Percentiles rank a stretch among this genome's conserved stretches.
These are phyloP conservation scores for Bufo gargarizans DNA, from an alignment of 2,113 vertebrate species.

Conservation along the genomic window DNA sequence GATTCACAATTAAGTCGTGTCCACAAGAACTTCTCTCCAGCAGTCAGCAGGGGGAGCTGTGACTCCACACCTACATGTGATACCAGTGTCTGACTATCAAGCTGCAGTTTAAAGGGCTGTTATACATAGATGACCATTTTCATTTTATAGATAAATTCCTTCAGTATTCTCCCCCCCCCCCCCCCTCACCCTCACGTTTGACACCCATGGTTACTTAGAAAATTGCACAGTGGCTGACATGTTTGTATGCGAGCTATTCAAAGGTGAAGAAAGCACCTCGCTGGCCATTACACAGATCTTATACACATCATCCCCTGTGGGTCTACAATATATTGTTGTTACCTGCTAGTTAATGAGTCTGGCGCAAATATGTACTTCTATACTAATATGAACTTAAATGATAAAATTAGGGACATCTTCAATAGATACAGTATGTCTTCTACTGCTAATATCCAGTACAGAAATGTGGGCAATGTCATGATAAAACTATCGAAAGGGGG, in stretches of 20 bases:
- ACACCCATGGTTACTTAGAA: not conserved
- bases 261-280: not conserved
- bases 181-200: not conserved
- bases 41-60: constrained; percentile 60
- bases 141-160: not conserved
- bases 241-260: not conserved
- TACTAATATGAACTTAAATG: no score
- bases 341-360: not conserved
- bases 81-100: not conserved
- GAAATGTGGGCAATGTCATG: not conserved
- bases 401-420: no score
- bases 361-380: no score
- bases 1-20: no score
- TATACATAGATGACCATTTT: not conserved
- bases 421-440: not conserved
- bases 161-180: not conserved
- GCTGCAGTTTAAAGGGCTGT: not conserved
- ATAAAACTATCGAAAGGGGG: not conserved
- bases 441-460: not conserved
- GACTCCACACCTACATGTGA: not conserved
- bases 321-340: not conserved
- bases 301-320: not conserved
- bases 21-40: not conserved
- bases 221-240: not conserved
- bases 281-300: not conserved